Base-by-base conservation (phyloP, 2,888 invertebrate species). In the Phalangium opilio region DNA sequence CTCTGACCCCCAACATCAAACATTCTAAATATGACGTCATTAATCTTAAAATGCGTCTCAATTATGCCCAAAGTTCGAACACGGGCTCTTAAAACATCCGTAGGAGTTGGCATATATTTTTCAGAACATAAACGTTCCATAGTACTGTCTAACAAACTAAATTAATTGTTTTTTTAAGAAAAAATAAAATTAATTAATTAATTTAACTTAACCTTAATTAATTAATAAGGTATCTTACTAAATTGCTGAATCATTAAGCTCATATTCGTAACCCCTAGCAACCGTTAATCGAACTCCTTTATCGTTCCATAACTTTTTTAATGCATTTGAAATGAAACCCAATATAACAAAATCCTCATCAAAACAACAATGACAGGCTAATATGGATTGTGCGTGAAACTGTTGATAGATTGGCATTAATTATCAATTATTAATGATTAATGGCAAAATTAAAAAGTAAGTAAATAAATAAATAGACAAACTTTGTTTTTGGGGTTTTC, bases 1-100 rank as follows among this genome's bases (percentile, higher is more conserved):
- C 77, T 64, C 60, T 77, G 77, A 45, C 77, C 77, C 19, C 77
- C 77, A 27, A 77, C 76, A 63, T 77, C 77, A 59, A 75, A 77
- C 74, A 77, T 74, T 57, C 75, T 65, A 50, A 73, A 68, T 48
- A 75, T 70, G 54, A 73, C 69, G 59, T 74, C 73, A 52, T 73
- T 73, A 45, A 77, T 72, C 50, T 71, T 71, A 60, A 77, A 77
- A 60, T 76, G 75, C 1, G 77, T 77, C 62, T 77, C 77, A 52
- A 77, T 75, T 45, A 77, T 74, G 14, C 77, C 76, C 55, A 75
- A 75, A n/a, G 77, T 77, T 39, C 77, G 65, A 1, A 77, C 76
- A 45, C 77, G 63, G 1, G 76, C 76, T 53, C 77, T 62, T 45
- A 77, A 62, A 2, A 77, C 77, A 63, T 77, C 77, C 2, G 74